Evolutionary conservation across 2,888 invertebrate species (phyloP).

Genomic region (Nemoura dubitans): DNA sequence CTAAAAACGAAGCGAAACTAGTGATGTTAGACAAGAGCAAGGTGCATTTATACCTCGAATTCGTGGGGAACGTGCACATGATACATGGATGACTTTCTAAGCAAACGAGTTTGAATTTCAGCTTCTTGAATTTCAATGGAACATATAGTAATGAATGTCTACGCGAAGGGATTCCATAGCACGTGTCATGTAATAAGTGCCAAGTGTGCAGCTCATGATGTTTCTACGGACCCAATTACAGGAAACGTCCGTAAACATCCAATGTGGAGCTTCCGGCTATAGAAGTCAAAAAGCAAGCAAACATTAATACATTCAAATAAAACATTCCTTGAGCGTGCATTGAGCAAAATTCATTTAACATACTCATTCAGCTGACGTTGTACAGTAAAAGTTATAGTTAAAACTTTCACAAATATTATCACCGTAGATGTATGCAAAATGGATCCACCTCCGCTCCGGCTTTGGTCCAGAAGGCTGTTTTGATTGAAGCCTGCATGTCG

Average conservation of each 20-base stretch:
- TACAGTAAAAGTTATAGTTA: background rate
- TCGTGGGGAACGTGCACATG: no score
- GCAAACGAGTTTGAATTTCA: no score
- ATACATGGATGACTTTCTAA: no score
- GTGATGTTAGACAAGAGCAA: no score
- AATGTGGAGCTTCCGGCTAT: background rate
- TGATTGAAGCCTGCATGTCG: background rate
- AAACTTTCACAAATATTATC: background rate
- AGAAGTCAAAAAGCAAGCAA: background rate
- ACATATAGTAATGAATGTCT: no score
- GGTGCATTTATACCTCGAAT: no score
- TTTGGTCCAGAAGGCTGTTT: background rate
- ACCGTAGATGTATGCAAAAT: background rate
- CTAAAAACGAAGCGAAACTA: background rate
- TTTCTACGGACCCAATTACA: no score
- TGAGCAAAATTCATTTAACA: background rate
- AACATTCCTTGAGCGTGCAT: background rate
- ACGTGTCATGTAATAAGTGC: no score
- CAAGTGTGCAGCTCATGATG: no score
- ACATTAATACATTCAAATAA: background rate
- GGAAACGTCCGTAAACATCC: no score
- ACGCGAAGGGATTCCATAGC: no score
- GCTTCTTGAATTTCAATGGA: no score
- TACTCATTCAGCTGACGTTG: background rate
- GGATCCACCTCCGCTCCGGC: slow-evolving; percentile 3